Base-by-base conservation (phyloP, 2,888 invertebrate species). In the Hedya salicella region DNA sequence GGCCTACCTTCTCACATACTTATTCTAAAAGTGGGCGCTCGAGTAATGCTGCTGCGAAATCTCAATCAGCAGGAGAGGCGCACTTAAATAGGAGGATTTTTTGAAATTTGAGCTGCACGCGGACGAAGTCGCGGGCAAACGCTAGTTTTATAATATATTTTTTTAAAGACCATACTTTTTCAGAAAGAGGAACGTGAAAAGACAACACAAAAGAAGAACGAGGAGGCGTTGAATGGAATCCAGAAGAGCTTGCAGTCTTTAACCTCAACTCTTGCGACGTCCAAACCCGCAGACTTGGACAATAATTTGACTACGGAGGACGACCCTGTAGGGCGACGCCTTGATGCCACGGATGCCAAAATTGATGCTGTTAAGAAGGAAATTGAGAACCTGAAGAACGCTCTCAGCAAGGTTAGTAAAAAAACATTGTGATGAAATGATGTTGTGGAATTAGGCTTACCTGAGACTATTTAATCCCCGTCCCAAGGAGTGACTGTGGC, bases 161-260 rank as follows among this genome's bases (percentile, higher is more conserved):
- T n/a, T n/a, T n/a, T n/a, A n/a, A 36, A 11, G 36, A 36, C 36
- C 1, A 8, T 36, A 11, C 11, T 36, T 54, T 60, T 42, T 9
- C 60, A 95, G 94, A 95, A 93, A 83, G 95, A 95, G 75, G 95
- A 95, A 79, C 88, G 94, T 64, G 95, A 95, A 75, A 93, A 94
- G 70, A 88, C 90, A 46, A 94, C 94, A 56, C 91, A 94, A 70
- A 94, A 94, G 75, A 95, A 95, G 78, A 94, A 94, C 0, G 91
- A 93, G 56, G 95, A 94, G 68, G 90, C 93, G 1, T 85, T 95
- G 30, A 86, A 85, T 21, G 82, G 79, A 16, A 90, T 92, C 56
- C 86, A 89, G 73, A 86, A 86, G 54, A 83, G 86, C 2, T 70
- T 91, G 16, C 82, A 84, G 54, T 61, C 81, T 1, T 73, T 91